Evolutionary conservation across 2,797 vertebrate genomes (phyloP).

Genomic region (Botia kubotai): DNA sequence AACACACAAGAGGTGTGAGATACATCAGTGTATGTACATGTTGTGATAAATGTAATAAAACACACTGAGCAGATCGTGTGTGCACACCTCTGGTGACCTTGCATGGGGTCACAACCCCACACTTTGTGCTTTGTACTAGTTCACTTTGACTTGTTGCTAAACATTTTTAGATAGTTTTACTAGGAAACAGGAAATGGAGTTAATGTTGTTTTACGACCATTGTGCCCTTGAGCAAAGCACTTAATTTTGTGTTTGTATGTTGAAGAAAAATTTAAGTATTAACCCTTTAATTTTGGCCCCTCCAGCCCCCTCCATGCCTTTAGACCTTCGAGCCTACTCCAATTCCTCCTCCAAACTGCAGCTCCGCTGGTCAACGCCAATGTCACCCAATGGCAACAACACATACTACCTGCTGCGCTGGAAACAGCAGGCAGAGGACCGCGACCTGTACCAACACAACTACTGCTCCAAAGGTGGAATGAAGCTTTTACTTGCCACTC

Average conservation of each 20-base stretch:
- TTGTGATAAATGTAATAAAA: too few species aligned
- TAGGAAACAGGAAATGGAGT: too few species aligned
- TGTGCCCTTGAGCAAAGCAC: background rate
- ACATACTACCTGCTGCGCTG: constrained; percentile 95
- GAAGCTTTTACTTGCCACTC: too few species aligned
- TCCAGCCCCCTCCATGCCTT: constrained; percentile 91
- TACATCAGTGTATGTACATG: too few species aligned
- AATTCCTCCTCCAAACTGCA: constrained; percentile 94
- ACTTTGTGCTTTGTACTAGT: too few species aligned
- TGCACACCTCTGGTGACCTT: too few species aligned
- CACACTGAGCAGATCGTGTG: too few species aligned
- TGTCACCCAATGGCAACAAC: constrained; percentile 92
- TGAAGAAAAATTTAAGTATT: background rate
- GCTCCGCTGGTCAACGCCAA: constrained; percentile 93
- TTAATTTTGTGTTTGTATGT: background rate
- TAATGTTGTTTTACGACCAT: background rate
- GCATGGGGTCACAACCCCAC: too few species aligned
- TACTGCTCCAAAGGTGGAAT: constrained; percentile 94
- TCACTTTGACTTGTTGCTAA: too few species aligned
- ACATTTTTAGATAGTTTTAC: too few species aligned
- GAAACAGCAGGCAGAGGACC: constrained; percentile 93
- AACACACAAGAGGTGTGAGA: too few species aligned
- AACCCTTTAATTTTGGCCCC: constrained; percentile 49
- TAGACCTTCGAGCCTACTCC: constrained; percentile 90
- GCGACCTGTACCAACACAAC: constrained; percentile 92